Percentiles rank a stretch among this genome's conserved stretches.
phyloP scores from a whole-genome alignment of 53 echinoderm and acorn worm genomes.

The Antedon mediterranea region DNA sequence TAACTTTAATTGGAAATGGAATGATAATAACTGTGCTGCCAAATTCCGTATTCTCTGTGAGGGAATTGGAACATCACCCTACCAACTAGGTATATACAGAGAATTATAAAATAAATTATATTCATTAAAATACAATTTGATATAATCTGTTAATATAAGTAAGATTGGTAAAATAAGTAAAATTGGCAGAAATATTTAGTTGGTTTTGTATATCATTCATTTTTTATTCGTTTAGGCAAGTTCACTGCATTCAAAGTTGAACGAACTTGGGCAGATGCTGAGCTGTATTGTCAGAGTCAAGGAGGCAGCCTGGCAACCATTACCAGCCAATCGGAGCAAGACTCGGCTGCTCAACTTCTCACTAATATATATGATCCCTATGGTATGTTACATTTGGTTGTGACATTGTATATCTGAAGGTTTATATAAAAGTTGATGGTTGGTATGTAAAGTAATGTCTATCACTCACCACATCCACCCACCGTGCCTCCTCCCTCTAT shows the following conservation, averaged over 20 bases:
- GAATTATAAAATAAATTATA: no score
- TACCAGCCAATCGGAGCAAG: slow-evolving; percentile 11
- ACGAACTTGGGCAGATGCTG: slow-evolving; percentile 29
- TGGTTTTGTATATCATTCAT: no score
- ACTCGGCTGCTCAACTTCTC: slow-evolving; percentile 10
- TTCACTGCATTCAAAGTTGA: slow-evolving; percentile 9
- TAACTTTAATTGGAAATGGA: slow-evolving; percentile 34
- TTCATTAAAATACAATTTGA: no score
- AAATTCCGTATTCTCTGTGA: slow-evolving; percentile 26
- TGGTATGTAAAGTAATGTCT: no score
- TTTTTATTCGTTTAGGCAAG: neutral
- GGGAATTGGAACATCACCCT: neutral
- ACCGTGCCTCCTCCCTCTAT: no score
- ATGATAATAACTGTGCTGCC: slow-evolving; percentile 26
- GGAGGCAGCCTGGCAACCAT: slow-evolving; percentile 44
- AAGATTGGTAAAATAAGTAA: no score
- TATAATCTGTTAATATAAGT: no score
- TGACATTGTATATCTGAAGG: no score
- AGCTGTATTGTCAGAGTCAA: slow-evolving; percentile 18
- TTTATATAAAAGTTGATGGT: no score
- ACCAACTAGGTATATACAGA: neutral
- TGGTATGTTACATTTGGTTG: slow-evolving; percentile 15
- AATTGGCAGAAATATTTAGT: no score
- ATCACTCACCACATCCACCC: no score
- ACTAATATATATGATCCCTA: slow-evolving; percentile 31